A percentile compares a stretch with the other conserved stretches of the same genome.
phyloP scores from a whole-genome alignment of 2,113 vertebrate genomes.

The Mugil cephalus region DNA sequence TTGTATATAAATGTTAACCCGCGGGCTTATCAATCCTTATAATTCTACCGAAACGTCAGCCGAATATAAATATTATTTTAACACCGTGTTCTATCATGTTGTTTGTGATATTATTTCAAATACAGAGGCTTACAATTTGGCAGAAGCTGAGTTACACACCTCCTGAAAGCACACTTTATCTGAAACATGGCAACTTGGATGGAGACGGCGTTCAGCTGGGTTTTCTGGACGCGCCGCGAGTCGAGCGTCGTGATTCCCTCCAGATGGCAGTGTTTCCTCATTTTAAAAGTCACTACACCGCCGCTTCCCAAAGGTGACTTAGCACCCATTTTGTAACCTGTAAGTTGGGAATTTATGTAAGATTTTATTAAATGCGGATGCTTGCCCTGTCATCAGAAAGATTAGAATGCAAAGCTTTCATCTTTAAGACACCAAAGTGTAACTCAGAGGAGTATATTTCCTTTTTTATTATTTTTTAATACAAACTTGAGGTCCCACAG shows the following conservation, averaged over 20 bases:
- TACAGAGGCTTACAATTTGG: background rate
- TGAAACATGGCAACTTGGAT: background rate
- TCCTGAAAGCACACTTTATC: slow-evolving; percentile 6
- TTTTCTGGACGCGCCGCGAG: slow-evolving; percentile 13
- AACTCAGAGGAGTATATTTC: background rate
- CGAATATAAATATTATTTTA: slow-evolving; percentile 36
- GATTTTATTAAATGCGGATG: slow-evolving; percentile 1
- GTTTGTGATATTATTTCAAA: background rate
- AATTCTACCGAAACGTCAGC: slow-evolving; percentile 4
- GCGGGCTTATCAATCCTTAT: background rate
- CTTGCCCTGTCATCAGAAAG: background rate
- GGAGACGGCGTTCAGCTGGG: background rate
- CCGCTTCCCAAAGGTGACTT: slow-evolving; percentile 38
- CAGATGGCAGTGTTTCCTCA: slow-evolving; percentile 82
- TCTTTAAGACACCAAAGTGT: background rate
- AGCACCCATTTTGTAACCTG: slow-evolving; percentile 72
- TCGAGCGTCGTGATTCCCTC: slow-evolving; percentile 25
- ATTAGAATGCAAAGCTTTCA: background rate
- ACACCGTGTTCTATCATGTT: background rate
- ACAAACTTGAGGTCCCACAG: slow-evolving; percentile 18
- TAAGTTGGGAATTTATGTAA: slow-evolving; percentile 34
- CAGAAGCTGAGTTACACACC: slow-evolving; percentile 25
- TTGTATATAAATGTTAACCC: slow-evolving; percentile 2
- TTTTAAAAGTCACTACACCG: slow-evolving; percentile 12
- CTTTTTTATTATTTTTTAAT: slow-evolving; percentile 18